phyloP scores from a whole-genome alignment of 2,888 invertebrate species.

The Anthophora plumipes region DNA sequence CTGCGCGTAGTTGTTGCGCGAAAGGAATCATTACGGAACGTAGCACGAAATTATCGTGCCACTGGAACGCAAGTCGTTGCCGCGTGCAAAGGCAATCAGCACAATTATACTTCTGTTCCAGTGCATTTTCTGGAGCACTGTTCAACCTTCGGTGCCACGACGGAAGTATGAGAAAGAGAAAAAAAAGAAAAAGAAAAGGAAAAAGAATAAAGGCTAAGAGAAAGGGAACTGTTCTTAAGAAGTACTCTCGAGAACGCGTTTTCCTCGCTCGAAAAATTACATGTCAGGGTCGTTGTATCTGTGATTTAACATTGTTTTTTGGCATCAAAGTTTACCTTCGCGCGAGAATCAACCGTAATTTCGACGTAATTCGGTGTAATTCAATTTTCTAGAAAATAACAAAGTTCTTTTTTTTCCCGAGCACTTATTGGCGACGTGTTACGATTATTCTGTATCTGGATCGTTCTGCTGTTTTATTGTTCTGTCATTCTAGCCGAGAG shows the following conservation, averaged over 20 bases:
- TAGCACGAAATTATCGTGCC: slow-evolving; percentile 48
- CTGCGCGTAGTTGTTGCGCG: slow-evolving; percentile 20
- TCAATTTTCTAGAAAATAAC: too few species aligned
- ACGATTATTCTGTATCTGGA: too few species aligned
- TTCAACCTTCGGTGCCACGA: slow-evolving; percentile 21
- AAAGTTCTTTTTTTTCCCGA: too few species aligned
- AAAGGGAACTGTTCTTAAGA: slow-evolving; percentile 32
- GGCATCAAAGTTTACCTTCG: too few species aligned
- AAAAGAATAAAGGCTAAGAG: slow-evolving; percentile 21
- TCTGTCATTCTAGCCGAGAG: background rate
- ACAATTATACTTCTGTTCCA: slow-evolving; percentile 63
- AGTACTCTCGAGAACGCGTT: slow-evolving; percentile 17
- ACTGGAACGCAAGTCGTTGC: slow-evolving; percentile 37
- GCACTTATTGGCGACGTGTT: too few species aligned
- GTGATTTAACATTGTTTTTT: background rate
- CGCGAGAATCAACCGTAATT: too few species aligned
- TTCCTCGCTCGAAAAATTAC: slow-evolving; percentile 8
- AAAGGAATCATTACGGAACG: slow-evolving; percentile 48
- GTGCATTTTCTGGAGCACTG: slow-evolving; percentile 46
- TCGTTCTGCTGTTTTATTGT: too few species aligned
- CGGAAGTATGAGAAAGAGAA: background rate
- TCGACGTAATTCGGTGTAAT: too few species aligned
- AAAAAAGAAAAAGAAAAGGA: slow-evolving; percentile 1
- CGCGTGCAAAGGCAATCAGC: slow-evolving; percentile 48
- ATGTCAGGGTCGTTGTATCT: slow-evolving; percentile 6